Evolutionary conservation across 2,888 invertebrate species (phyloP).

Genomic region (Yponomeuta evonymella): DNA sequence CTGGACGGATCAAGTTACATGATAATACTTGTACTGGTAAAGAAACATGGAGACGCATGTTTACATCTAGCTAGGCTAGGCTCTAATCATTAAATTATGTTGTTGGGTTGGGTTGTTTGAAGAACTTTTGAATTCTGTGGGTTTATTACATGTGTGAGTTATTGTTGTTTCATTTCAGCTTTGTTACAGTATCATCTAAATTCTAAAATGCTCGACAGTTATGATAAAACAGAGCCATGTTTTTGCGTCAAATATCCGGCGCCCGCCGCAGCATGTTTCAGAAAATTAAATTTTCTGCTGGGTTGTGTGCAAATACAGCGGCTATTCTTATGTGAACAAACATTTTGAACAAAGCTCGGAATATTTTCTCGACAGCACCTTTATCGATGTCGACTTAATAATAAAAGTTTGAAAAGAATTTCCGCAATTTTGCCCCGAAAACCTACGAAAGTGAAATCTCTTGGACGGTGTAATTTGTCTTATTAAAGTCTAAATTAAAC

Average conservation of each 20-base stretch:
- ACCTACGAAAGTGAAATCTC: slow-evolving; percentile 13
- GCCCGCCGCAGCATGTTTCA: slow-evolving; percentile 1
- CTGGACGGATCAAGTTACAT: slow-evolving; percentile 1
- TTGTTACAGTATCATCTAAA: slow-evolving; percentile 1
- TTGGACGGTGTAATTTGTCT: slow-evolving; percentile 14
- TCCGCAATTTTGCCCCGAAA: slow-evolving; percentile 1
- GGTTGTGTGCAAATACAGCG: background rate
- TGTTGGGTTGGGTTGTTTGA: background rate
- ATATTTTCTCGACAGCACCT: background rate
- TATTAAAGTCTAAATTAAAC: slow-evolving; percentile 13
- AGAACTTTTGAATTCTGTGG: background rate
- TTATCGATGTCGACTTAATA: slow-evolving; percentile 1
- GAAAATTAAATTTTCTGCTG: slow-evolving; percentile 9
- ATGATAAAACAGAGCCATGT: slow-evolving; percentile 9
- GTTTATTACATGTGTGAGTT: background rate
- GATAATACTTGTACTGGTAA: background rate
- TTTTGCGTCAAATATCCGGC: slow-evolving; percentile 5
- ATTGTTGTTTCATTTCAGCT: slow-evolving; percentile 7
- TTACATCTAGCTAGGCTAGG: background rate
- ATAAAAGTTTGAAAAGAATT: slow-evolving; percentile 9
- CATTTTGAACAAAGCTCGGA: slow-evolving; percentile 14
- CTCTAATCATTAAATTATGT: background rate
- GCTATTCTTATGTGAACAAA: background rate
- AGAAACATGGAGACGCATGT: background rate
- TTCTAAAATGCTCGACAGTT: background rate